Conservation (phyloP, 30 jellyfish, hydroid and myxozoan species). For the Haliclystus octoradiatus region DNA sequence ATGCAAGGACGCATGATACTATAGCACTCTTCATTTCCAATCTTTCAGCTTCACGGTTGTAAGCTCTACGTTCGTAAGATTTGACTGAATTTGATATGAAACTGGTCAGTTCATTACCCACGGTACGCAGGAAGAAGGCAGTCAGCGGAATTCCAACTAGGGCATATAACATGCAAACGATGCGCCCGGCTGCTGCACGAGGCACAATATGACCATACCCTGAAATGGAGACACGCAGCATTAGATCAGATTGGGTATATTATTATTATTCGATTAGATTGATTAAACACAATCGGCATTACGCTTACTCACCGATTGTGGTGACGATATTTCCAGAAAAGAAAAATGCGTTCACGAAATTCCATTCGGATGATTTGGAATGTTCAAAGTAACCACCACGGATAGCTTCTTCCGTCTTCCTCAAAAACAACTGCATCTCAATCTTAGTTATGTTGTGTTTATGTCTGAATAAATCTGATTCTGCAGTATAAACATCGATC, state of each 20-base stretch:
- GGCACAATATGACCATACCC: constrained; percentile 87
- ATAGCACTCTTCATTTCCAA: constrained; percentile 74
- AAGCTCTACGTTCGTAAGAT: constrained; percentile 41
- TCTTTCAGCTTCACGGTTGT: constrained; percentile 77
- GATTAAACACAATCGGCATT: neutral
- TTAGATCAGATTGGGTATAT: neutral
- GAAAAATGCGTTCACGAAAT: constrained; percentile 64
- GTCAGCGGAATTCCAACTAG: constrained; percentile 77
- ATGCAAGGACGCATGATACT: constrained; percentile 43
- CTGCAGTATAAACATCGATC: constrained; percentile 1
- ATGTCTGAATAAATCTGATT: neutral
- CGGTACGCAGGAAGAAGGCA: constrained; percentile 79
- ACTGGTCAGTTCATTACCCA: constrained; percentile 72
- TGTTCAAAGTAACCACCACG: constrained; percentile 29
- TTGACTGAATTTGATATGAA: constrained; percentile 40
- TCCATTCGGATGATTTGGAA: constrained; percentile 21
- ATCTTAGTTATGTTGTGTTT: constrained; percentile 29
- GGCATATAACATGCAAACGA: constrained; percentile 69
- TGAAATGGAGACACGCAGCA: constrained; percentile 1
- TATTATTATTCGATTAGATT: too few species aligned
- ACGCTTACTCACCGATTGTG: constrained; percentile 55
- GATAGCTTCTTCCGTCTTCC: constrained; percentile 11
- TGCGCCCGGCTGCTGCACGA: constrained; percentile 56
- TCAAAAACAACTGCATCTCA: constrained; percentile 24
- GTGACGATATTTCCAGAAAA: constrained; percentile 82